phyloP scores from a whole-genome alignment of 2,113 vertebrate species.

The Sceloporus tristichus region DNA sequence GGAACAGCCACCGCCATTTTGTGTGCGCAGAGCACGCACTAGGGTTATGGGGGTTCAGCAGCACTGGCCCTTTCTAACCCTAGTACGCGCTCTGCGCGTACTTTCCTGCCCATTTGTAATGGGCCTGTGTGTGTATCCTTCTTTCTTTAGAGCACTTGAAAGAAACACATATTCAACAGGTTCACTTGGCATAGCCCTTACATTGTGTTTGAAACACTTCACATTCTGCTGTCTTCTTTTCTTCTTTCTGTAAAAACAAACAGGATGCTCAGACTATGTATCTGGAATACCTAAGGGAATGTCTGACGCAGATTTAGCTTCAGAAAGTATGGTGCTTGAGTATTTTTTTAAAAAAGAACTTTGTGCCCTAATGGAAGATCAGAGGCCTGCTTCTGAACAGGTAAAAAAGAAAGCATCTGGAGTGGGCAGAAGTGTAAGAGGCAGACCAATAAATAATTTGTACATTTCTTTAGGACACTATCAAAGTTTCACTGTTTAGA shows the following conservation, averaged over 20 bases:
- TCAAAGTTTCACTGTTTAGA: slow-evolving; percentile 38
- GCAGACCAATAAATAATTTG: slow-evolving; percentile 67
- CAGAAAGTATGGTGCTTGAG: slow-evolving; percentile 28
- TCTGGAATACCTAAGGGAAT: slow-evolving; percentile 20
- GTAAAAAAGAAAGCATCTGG: slow-evolving; percentile 11
- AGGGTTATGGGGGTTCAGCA: too few relatives aligned
- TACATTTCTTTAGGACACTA: slow-evolving; percentile 63
- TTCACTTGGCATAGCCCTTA: background rate
- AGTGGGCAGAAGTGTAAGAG: slow-evolving; percentile 41
- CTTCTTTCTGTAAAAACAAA: slow-evolving; percentile 31
- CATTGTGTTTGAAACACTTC: background rate
- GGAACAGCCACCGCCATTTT: too few relatives aligned
- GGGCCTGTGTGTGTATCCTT: background rate
- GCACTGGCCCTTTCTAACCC: too few relatives aligned
- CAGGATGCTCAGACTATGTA: background rate
- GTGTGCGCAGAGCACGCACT: too few relatives aligned
- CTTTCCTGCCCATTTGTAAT: too few relatives aligned
- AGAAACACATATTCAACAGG: background rate
- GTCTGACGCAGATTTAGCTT: slow-evolving; percentile 31
- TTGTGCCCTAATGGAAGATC: slow-evolving; percentile 49
- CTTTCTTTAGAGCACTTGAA: background rate
- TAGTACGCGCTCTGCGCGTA: too few relatives aligned
- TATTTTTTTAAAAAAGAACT: slow-evolving; percentile 28
- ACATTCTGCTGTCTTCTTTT: slow-evolving; percentile 38
- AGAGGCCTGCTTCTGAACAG: slow-evolving; percentile 24